Conservation (phyloP, 2,113 vertebrate species). For the Tamias sibiricus region DNA sequence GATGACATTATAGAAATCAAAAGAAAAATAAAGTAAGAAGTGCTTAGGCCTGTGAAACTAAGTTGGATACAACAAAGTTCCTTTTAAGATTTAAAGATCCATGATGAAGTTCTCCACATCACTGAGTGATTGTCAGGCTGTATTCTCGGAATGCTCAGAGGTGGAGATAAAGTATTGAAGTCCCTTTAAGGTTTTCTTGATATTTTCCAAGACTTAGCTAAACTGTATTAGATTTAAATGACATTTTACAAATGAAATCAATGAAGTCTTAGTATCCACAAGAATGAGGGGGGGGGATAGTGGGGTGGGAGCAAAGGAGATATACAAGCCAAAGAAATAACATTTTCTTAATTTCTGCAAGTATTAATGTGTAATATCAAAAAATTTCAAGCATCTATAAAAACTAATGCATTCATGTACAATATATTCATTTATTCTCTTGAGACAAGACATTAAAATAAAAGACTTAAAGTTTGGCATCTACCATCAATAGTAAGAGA, state of each 20-base stretch:
- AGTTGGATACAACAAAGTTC: not conserved
- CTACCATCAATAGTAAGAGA: not conserved
- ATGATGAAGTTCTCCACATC: not conserved
- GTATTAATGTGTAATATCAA: not conserved
- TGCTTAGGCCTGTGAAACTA: not conserved
- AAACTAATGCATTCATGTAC: not conserved
- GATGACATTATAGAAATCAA: not conserved
- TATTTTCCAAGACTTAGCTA: not conserved
- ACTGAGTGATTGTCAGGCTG: not conserved
- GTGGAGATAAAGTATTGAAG: not conserved
- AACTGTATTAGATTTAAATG: not conserved
- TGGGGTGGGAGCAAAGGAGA: too few relatives aligned
- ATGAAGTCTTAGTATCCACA: not conserved
- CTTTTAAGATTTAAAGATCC: not conserved
- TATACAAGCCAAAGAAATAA: not conserved
- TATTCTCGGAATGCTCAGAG: not conserved
- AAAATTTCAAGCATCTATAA: not conserved
- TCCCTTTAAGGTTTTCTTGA: not conserved
- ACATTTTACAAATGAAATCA: not conserved
- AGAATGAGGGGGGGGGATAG: not conserved
- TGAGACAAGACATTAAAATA: not conserved
- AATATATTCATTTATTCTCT: not conserved
- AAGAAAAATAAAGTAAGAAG: not conserved
- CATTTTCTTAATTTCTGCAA: not conserved
- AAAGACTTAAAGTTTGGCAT: not conserved